Percentiles rank a stretch among this genome's conserved stretches.
phyloP scores from a whole-genome alignment of 2,797 vertebrate species.

The Nyctibius grandis region DNA sequence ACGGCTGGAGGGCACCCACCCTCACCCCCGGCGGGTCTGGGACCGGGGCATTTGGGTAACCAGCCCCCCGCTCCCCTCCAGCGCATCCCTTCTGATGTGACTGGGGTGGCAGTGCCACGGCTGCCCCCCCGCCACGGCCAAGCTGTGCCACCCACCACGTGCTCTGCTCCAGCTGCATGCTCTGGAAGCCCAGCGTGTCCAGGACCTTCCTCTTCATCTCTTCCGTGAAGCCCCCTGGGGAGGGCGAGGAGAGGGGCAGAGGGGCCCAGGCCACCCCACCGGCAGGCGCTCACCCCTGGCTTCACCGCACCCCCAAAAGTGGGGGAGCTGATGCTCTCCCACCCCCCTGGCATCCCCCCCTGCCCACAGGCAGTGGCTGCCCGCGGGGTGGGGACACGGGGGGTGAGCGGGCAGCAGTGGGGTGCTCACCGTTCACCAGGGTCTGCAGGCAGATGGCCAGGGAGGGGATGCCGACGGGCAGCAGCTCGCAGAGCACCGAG shows the following conservation, averaged over 20 bases:
- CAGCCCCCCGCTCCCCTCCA: background rate
- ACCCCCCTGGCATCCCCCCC: background rate
- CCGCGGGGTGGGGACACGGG: background rate
- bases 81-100: background rate
- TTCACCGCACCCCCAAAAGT: background rate
- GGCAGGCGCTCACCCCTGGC: accelerated
- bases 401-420: background rate
- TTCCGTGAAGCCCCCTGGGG: slow-evolving; percentile 68
- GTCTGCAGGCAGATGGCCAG: slow-evolving; percentile 76
- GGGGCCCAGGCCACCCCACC: background rate
- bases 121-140: accelerated
- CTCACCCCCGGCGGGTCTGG: background rate
- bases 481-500: slow-evolving; percentile 76
- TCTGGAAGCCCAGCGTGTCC: slow-evolving; percentile 69
- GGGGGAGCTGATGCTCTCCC: background rate
- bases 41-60: background rate
- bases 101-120: accelerated
- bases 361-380: background rate
- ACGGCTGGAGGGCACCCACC: accelerated
- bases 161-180: slow-evolving; percentile 59
- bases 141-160: slow-evolving; percentile 55
- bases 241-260: background rate
- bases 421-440: slow-evolving; percentile 71
- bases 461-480: slow-evolving; percentile 77
- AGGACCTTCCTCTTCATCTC: slow-evolving; percentile 60